Conservation (phyloP, 1,140 invertebrate genomes). For the Drosophila sulfurigaster region DNA sequence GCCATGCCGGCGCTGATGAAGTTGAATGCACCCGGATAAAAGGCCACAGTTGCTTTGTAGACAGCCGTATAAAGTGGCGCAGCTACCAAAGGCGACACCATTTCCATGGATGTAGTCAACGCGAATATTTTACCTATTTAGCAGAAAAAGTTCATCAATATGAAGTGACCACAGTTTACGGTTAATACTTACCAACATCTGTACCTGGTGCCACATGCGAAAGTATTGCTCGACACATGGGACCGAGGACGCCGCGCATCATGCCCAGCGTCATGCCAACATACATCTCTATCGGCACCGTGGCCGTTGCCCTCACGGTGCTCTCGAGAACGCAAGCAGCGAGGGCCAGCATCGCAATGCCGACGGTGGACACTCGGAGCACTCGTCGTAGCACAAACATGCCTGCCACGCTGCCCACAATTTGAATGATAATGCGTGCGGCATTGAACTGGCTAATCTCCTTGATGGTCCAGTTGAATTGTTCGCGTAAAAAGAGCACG, state of each 20-base stretch:
- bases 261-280: constrained; percentile 85
- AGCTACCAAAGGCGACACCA: constrained; percentile 87
- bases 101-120: constrained; percentile 88
- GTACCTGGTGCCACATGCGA: constrained; percentile 88
- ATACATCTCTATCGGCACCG: constrained; percentile 88
- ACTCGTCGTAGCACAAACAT: constrained; percentile 86
- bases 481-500: constrained; percentile 88
- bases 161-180: not conserved
- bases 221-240: constrained; percentile 88
- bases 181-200: constrained; percentile 87
- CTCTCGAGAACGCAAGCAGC: constrained; percentile 85
- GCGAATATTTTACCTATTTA: constrained; percentile 87
- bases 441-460: constrained; percentile 87
- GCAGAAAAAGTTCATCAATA: not conserved
- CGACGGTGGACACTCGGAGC: constrained; percentile 70
- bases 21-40: constrained; percentile 87
- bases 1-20: constrained; percentile 84
- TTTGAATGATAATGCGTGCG: constrained; percentile 84
- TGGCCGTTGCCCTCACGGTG: constrained; percentile 86
- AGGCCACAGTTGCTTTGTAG: constrained; percentile 86
- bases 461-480: constrained; percentile 88
- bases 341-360: constrained; percentile 70
- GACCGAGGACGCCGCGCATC: constrained; percentile 87
- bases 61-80: constrained; percentile 87
- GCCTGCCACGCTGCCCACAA: constrained; percentile 86